Conservation (phyloP, 2,888 invertebrate species). For the Eurois occulta region DNA sequence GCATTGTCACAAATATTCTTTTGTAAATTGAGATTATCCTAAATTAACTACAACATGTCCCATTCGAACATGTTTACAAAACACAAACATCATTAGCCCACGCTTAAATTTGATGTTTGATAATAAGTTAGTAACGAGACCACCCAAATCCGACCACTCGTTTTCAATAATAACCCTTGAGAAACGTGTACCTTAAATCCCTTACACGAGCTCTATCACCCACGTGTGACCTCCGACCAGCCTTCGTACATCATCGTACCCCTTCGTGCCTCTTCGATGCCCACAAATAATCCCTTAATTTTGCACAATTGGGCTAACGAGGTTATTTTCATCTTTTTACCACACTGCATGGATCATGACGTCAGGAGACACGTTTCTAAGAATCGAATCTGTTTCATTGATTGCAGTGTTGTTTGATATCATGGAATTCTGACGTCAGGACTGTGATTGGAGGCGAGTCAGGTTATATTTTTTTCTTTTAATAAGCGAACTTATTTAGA, state of each 20-base stretch:
- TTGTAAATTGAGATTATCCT: background rate
- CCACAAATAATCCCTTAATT: conserved; percentile 58
- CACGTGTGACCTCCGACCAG: conserved; percentile 60
- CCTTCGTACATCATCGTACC: conserved; percentile 38
- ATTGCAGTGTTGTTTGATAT: conserved; percentile 45
- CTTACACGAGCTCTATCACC: conserved; percentile 62
- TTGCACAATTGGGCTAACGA: conserved; percentile 59
- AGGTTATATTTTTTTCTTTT: conserved; percentile 2
- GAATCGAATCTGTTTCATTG: conserved; percentile 31
- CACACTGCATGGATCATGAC: conserved; percentile 55
- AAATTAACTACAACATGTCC: background rate
- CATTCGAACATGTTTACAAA: conserved; percentile 7
- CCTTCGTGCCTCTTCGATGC: conserved; percentile 34
- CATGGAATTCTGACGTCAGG: conserved; percentile 44
- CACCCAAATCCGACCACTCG: conserved; percentile 22
- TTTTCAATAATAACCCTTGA: conserved; percentile 30
- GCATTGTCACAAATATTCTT: background rate
- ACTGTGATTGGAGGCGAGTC: conserved; percentile 23
- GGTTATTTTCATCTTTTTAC: conserved; percentile 56
- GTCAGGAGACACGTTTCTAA: conserved; percentile 29
- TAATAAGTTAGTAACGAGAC: conserved; percentile 44
- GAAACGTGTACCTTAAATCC: conserved; percentile 56
- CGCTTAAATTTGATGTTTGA: conserved; percentile 25
- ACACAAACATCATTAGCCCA: conserved; percentile 15
- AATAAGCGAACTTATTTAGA: conserved; percentile 5